Evolutionary conservation across 2,797 vertebrate species (phyloP).

Genomic region (Nyctibius grandis): DNA sequence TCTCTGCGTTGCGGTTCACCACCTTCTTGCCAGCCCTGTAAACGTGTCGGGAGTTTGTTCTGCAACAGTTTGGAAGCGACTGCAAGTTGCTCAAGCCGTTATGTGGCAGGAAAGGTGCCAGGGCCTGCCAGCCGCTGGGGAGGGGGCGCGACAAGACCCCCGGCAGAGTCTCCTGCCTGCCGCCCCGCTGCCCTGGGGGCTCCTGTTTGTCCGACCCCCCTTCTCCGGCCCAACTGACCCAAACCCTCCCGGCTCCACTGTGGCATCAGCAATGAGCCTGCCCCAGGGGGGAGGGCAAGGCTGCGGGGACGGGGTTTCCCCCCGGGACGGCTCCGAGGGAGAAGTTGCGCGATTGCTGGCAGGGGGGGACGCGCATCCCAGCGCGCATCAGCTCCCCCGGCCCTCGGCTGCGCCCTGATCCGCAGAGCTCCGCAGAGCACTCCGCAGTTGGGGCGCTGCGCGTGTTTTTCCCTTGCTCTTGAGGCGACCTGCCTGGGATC

Average conservation of each 20-base stretch:
- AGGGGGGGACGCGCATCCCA: neutral
- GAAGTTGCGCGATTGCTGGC: neutral
- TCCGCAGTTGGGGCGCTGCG: neutral
- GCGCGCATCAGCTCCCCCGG: neutral
- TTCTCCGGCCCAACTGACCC: neutral
- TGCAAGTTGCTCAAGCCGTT: neutral
- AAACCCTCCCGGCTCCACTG: neutral
- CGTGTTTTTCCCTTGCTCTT: neutral
- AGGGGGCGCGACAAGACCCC: neutral
- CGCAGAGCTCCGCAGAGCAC: neutral
- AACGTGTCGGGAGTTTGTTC: neutral
- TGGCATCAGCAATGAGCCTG: neutral
- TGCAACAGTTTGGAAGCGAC: neutral
- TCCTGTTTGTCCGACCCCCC: neutral
- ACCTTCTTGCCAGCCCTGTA: neutral
- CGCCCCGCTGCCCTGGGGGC: neutral
- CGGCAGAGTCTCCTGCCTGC: rapidly evolving
- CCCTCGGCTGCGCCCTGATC: neutral
- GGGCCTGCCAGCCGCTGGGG: neutral
- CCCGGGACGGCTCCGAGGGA: neutral
- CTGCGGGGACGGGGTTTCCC: neutral
- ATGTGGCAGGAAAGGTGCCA: neutral
- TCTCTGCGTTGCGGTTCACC: neutral
- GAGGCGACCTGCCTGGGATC: neutral
- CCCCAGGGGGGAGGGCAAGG: too few relatives aligned